Percentiles rank a stretch among this genome's conserved stretches.
These are phyloP conservation scores for Dermatemys mawii DNA, from an alignment of 2,113 vertebrate genomes.

Conservation along the genomic window DNA sequence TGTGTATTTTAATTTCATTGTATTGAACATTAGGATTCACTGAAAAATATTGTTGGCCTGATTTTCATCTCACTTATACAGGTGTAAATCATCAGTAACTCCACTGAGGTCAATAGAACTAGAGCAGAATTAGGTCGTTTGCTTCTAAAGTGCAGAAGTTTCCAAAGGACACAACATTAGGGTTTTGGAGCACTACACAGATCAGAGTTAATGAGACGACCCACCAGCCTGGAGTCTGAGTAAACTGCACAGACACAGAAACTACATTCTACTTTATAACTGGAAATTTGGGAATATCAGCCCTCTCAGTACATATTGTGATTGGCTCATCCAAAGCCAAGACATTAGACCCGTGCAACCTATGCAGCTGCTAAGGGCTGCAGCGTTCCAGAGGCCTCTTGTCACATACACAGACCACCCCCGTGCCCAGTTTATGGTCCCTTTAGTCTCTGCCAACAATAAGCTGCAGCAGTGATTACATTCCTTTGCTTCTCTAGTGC, in stretches of 20 bases:
- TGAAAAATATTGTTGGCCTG: not conserved
- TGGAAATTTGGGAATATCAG: not conserved
- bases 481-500: not conserved
- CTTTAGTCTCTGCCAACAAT: not conserved
- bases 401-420: not conserved
- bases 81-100: not conserved
- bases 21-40: not conserved
- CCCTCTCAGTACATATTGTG: not conserved
- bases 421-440: rapidly evolving
- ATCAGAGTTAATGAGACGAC: not conserved
- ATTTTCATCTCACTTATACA: not conserved
- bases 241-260: not conserved
- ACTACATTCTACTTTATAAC: not conserved
- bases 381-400: not conserved
- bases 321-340: not conserved
- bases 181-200: not conserved
- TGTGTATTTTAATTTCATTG: not conserved
- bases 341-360: not conserved
- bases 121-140: not conserved
- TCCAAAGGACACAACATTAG: not conserved
- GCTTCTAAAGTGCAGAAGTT: not conserved
- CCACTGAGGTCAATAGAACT: not conserved
- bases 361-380: rapidly evolving
- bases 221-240: not conserved
- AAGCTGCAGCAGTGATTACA: not conserved